A percentile compares a stretch with the other conserved stretches of the same genome.
Conservation (phyloP, 2,888 invertebrate genomes). For the Allophyes oxyacanthae region DNA sequence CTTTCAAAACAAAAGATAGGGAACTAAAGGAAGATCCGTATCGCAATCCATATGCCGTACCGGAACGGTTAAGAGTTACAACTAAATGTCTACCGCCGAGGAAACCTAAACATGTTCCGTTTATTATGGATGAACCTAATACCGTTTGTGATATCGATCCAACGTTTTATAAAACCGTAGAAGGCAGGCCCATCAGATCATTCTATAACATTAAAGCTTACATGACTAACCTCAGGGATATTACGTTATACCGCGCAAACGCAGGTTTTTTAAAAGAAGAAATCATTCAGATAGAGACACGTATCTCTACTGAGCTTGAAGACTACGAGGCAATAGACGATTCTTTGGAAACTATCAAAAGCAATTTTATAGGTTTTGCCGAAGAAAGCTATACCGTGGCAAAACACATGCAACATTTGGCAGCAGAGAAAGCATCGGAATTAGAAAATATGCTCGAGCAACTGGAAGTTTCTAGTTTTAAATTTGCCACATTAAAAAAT, state of each 20-base stretch:
- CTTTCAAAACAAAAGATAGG: not conserved
- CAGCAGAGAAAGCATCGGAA: constrained; percentile 40
- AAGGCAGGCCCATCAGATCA: constrained; percentile 63
- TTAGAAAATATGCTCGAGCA: constrained; percentile 45
- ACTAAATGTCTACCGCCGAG: constrained; percentile 10
- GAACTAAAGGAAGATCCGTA: constrained; percentile 27
- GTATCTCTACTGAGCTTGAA: constrained; percentile 40
- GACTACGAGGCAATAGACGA: constrained; percentile 44
- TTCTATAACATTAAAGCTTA: constrained; percentile 60
- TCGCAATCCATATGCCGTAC: constrained; percentile 57
- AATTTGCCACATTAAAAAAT: constrained; percentile 58
- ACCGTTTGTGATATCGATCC: constrained; percentile 63
- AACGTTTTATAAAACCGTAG: constrained; percentile 62
- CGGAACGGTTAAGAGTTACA: constrained; percentile 48
- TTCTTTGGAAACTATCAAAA: constrained; percentile 38
- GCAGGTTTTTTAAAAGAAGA: constrained; percentile 60
- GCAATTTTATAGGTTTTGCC: constrained; percentile 55
- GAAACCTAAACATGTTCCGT: constrained; percentile 49
- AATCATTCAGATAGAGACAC: constrained; percentile 55
- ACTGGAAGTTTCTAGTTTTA: constrained; percentile 53
- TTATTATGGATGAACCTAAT: constrained; percentile 55
- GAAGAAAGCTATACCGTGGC: constrained; percentile 55
- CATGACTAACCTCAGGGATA: constrained; percentile 59
- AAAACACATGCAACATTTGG: constrained; percentile 45
- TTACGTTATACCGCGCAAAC: constrained; percentile 57